Percentiles rank a stretch among this genome's conserved stretches.
phyloP scores from a whole-genome alignment of 2,888 invertebrate species.

The Hydrotaea cyrtoneurina region DNA sequence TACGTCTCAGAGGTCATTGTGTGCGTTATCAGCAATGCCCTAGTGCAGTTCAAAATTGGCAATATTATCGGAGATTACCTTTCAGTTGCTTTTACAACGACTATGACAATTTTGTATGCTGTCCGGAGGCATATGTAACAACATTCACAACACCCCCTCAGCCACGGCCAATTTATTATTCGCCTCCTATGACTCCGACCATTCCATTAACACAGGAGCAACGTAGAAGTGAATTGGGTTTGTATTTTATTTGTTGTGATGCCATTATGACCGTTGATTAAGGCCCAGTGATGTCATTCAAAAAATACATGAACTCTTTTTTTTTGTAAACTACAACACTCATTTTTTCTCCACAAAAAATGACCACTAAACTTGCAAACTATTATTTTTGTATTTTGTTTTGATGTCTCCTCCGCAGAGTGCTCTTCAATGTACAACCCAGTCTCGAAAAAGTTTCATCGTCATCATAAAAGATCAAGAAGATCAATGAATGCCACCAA shows the following conservation, averaged over 20 bases:
- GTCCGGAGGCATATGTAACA: conserved; percentile 65
- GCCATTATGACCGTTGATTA: background rate
- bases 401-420: background rate
- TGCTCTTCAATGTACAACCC: conserved; percentile 18
- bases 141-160: background rate
- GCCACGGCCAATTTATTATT: background rate
- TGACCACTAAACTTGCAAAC: too few species aligned
- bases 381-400: too few species aligned
- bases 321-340: too few species aligned
- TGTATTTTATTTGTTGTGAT: background rate
- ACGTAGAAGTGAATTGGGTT: conserved; percentile 23
- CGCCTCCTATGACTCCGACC: background rate
- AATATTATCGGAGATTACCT: conserved; percentile 39
- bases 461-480: conserved; percentile 10
- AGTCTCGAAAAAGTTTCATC: background rate
- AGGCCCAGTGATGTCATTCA: too few species aligned
- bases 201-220: background rate
- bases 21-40: conserved; percentile 56
- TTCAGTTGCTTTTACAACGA: conserved; percentile 47
- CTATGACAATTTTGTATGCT: conserved; percentile 62
- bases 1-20: conserved; percentile 58
- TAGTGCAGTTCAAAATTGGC: conserved; percentile 58
- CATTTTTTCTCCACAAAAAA: too few species aligned
- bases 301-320: too few species aligned
- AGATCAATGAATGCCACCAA: background rate